These are phyloP conservation scores for Drosophila parabipectinata DNA, from an alignment of 1,140 invertebrate genomes.

Conservation along the genomic window DNA sequence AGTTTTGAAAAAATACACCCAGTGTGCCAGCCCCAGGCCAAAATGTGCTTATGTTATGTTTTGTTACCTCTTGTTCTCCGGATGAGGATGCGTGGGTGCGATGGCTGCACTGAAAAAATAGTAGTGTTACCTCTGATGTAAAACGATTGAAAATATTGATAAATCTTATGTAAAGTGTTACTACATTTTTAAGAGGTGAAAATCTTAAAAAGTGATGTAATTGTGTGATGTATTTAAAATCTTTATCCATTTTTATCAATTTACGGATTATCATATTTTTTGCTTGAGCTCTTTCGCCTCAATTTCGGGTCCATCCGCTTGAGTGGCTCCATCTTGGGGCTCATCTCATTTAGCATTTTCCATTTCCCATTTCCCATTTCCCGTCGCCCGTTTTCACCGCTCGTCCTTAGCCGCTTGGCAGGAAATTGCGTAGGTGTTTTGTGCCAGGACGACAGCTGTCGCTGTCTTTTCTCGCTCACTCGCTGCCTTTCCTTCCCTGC, in stretches of 20 bases:
- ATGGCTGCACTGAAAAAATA: conserved; percentile 1
- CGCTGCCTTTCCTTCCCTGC: background rate
- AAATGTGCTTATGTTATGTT: conserved; percentile 17
- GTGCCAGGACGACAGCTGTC: conserved; percentile 51
- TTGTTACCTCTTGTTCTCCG: conserved; percentile 10
- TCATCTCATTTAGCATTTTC: conserved; percentile 56
- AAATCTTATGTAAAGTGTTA: background rate
- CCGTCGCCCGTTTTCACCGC: conserved; percentile 27
- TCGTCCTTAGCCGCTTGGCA: conserved; percentile 64
- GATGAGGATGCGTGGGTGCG: conserved; percentile 16
- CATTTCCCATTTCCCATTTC: conserved; percentile 69
- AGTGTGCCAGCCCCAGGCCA: conserved; percentile 18
- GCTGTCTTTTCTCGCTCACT: conserved; percentile 23
- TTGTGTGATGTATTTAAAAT: background rate
- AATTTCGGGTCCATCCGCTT: conserved; percentile 38
- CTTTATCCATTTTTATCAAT: background rate
- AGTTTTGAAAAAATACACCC: conserved; percentile 57
- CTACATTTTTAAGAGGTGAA: background rate
- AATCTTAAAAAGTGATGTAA: background rate
- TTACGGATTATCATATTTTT: conserved; percentile 5
- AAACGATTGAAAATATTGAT: too few relatives aligned
- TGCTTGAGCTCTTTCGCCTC: background rate
- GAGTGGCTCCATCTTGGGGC: conserved; percentile 42
- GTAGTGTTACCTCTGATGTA: background rate
- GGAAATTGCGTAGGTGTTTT: conserved; percentile 81